phyloP scores from a whole-genome alignment of 2,888 invertebrate genomes.

The Acleris holmiana region DNA sequence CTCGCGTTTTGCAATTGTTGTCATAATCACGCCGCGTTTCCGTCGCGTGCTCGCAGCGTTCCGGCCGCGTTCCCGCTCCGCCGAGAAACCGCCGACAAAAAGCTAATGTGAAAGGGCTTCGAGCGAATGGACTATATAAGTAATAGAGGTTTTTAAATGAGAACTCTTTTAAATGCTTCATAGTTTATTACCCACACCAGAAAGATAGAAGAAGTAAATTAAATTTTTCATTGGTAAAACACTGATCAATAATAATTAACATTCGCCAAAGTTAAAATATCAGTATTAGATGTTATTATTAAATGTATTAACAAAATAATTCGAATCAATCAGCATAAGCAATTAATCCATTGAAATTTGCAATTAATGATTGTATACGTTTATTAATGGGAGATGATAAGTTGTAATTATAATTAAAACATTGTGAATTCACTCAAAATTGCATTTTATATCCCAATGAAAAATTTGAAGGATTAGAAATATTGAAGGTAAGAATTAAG shows the following conservation, averaged over 20 bases:
- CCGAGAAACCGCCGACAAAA: too few relatives aligned
- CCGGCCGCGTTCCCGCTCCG: too few relatives aligned
- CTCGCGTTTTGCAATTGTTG: too few relatives aligned
- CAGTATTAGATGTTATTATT: conserved; percentile 39
- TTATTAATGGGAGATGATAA: conserved; percentile 47
- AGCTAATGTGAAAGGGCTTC: too few relatives aligned
- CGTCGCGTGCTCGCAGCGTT: too few relatives aligned
- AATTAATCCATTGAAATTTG: conserved; percentile 70
- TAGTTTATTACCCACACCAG: conserved; percentile 49
- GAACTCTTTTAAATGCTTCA: conserved; percentile 43
- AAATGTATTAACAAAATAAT: conserved; percentile 52
- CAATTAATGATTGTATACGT: conserved; percentile 62
- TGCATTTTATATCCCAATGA: conserved; percentile 67
- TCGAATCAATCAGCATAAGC: conserved; percentile 57
- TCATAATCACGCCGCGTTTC: too few relatives aligned
- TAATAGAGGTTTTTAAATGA: conserved; percentile 36
- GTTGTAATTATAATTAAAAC: conserved; percentile 51
- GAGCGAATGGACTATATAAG: too few relatives aligned
- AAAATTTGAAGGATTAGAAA: conserved; percentile 55
- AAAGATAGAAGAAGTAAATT: conserved; percentile 43
- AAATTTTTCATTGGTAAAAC: conserved; percentile 69
- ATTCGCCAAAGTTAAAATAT: conserved; percentile 54
- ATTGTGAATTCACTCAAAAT: conserved; percentile 44
- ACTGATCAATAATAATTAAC: conserved; percentile 39
- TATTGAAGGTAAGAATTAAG: conserved; percentile 38